Conservation (phyloP, 2,113 vertebrate species). For the Chionodraco myersi region DNA sequence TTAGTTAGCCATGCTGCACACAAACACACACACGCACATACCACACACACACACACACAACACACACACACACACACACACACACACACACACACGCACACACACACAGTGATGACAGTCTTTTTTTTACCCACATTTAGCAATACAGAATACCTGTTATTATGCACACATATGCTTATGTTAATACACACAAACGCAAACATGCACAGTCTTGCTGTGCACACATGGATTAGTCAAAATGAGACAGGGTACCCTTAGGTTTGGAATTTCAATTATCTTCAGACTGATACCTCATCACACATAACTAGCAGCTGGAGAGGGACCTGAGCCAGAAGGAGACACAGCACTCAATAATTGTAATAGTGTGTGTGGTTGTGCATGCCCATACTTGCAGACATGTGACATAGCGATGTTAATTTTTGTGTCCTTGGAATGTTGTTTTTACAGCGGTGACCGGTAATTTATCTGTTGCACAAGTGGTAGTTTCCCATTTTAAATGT, state of each 20-base stretch:
- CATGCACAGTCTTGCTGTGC: slow-evolving; percentile 3
- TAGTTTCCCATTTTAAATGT: slow-evolving; percentile 43
- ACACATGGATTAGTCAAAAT: not conserved
- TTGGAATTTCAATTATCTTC: slow-evolving; percentile 44
- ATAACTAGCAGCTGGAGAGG: slow-evolving; percentile 31
- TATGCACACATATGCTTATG: not conserved
- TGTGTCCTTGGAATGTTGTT: slow-evolving; percentile 27
- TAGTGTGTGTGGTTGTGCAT: not conserved
- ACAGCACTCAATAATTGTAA: slow-evolving; percentile 32
- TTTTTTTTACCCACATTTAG: slow-evolving; percentile 9
- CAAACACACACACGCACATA: slow-evolving; percentile 31
- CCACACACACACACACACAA: slow-evolving; percentile 24
- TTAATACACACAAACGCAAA: not conserved
- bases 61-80: slow-evolving; percentile 15
- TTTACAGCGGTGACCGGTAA: slow-evolving; percentile 40
- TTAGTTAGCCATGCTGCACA: slow-evolving; percentile 39
- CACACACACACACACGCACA: slow-evolving; percentile 14
- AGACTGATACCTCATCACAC: not conserved
- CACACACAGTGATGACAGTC: slow-evolving; percentile 20
- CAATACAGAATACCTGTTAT: slow-evolving; percentile 40
- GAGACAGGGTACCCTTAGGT: not conserved
- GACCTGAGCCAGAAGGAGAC: slow-evolving; percentile 1
- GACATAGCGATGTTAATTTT: slow-evolving; percentile 31
- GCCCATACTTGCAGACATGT: slow-evolving; percentile 26
- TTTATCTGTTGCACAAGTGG: slow-evolving; percentile 35